Evolutionary conservation across 2,113 vertebrate genomes (phyloP), one percentile per base, ranked within the genome.

Genomic region (Campylomormyrus numenius): DNA sequence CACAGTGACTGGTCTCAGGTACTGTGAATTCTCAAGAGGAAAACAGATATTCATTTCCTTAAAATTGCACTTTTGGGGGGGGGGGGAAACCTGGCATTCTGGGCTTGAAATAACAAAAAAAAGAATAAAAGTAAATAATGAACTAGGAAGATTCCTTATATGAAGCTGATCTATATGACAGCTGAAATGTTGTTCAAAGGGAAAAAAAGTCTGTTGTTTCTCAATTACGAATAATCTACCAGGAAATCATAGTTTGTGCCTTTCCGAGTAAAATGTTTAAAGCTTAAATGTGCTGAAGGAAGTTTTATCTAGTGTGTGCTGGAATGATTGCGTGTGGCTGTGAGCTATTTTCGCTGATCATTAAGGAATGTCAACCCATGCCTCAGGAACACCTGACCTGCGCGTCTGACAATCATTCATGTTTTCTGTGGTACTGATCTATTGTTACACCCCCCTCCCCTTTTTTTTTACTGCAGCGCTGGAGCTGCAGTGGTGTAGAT

Each of bases 1-100:
- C 91, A 91, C 92, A 93, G 92, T 92, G 89, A 91, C 92, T 91
- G 91, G 89, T 90, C 91, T 93, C 93, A 91, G 92, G 93, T 93
- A 92, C 91, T 92, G 91, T 92, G 91, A 91, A 90, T 85, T 88
- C 91, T n/a, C 21, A 90, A 92, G 90, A 90, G 90, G 91, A 77
- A 90, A 62, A 77, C 88, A 89, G 88, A n/a, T 24, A 70, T 86
- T 89, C 91, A 90, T 91, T 88, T 89, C 90, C 90, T 92, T 89
- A 91, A 58, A 91, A 87, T 92, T 93, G 92, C 92, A 92, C 91
- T 93, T 92, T 92, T 90, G 1, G 35, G 35, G 35, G 87, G 48
- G 9, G 53, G 15, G 19, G 19, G 1, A 0, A 89, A 50, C 24
- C 88, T 88, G 62, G 88, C 50, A 52, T 80, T 90, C 90, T 90